Conservation (phyloP, 2,797 vertebrate species). For the Acipenser ruthenus region DNA sequence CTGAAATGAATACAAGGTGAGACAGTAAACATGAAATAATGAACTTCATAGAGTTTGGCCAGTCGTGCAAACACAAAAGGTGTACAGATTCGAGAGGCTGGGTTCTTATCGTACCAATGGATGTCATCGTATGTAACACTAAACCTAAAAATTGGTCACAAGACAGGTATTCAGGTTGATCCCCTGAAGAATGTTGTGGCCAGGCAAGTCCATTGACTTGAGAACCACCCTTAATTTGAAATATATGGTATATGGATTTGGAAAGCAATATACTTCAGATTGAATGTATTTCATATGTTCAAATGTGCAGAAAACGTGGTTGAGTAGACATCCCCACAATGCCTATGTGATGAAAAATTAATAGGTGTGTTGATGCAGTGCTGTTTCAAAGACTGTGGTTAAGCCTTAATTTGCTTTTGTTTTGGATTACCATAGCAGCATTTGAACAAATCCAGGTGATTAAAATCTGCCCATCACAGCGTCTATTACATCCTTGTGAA, state of each 20-base stretch:
- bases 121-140: too few relatives aligned
- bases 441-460: neutral
- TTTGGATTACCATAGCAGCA: neutral
- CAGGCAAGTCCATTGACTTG: too few relatives aligned
- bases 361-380: constrained; percentile 28
- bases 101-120: too few relatives aligned
- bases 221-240: neutral
- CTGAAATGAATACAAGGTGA: too few relatives aligned
- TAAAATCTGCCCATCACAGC: neutral
- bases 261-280: constrained; percentile 30
- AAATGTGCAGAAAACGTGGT: constrained; percentile 39
- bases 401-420: constrained; percentile 1
- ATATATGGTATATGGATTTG: neutral
- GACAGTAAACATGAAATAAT: too few relatives aligned
- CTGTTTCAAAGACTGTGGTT: neutral
- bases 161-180: too few relatives aligned
- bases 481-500: neutral
- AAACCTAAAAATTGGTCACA: too few relatives aligned
- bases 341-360: constrained; percentile 41
- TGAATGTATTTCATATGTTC: constrained; percentile 37
- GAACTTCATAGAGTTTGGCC: too few relatives aligned
- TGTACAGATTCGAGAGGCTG: too few relatives aligned
- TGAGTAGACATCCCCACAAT: constrained; percentile 38
- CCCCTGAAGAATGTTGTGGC: too few relatives aligned
- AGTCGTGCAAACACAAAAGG: too few relatives aligned